Percentiles rank a stretch among this genome's conserved stretches.
Evolutionary conservation across 1,140 invertebrate species (phyloP).

Genomic region (Battus philenor): DNA sequence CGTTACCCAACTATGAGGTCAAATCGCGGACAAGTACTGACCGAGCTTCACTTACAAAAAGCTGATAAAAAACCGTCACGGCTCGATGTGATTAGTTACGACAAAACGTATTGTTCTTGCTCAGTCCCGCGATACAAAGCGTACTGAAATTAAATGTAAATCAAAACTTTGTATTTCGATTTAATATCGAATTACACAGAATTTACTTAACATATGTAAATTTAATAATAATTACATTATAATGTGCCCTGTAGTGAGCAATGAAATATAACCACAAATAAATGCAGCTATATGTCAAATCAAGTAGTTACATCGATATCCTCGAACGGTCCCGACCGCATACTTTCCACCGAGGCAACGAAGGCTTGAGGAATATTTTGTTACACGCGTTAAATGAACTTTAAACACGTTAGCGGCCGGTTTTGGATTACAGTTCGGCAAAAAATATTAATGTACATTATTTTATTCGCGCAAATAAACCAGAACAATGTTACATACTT

Average conservation of each 20-base stretch:
- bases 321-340: neutral
- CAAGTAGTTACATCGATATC: no score
- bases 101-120: neutral
- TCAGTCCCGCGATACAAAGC: neutral
- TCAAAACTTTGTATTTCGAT: no score
- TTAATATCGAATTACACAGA: no score
- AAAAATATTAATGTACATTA: conserved; percentile 22
- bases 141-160: no score
- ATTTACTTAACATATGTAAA: no score
- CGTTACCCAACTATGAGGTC: conserved; percentile 5
- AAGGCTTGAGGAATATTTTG: conserved; percentile 24
- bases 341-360: conserved; percentile 10
- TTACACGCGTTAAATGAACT: conserved; percentile 33
- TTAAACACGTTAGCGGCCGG: conserved; percentile 27
- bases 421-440: conserved; percentile 31
- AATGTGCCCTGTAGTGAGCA: no score
- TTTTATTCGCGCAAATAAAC: conserved; percentile 18
- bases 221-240: no score
- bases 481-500: conserved; percentile 18
- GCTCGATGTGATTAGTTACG: neutral
- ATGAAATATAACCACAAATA: no score
- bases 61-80: conserved; percentile 3
- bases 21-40: conserved; percentile 3
- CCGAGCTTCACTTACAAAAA: conserved; percentile 6
- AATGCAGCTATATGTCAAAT: no score